Conservation (phyloP, 2,113 vertebrate species). For the Xenopus borealis region DNA sequence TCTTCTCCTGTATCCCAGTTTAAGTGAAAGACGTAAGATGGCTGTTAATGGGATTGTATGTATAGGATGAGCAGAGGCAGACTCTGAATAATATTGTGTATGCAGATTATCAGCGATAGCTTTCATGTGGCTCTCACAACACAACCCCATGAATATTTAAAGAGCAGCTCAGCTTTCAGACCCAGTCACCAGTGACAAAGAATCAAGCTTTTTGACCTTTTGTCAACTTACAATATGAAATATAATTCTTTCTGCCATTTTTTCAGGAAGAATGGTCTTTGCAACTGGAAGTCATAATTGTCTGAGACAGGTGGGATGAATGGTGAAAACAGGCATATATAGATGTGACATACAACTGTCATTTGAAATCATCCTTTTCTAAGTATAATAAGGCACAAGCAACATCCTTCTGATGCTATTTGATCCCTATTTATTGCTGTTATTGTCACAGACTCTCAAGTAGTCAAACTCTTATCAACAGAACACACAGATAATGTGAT, state of each 20-base stretch:
- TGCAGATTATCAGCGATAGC: conserved; percentile 26
- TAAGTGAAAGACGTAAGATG: too few species aligned
- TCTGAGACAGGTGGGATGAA: conserved; percentile 4
- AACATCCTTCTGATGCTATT: too few species aligned
- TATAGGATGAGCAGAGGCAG: not conserved
- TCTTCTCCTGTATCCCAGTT: too few species aligned
- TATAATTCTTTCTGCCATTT: conserved; percentile 45
- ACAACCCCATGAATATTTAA: conserved; percentile 63
- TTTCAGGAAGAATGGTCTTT: not conserved
- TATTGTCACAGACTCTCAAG: too few species aligned
- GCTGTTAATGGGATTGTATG: not conserved
- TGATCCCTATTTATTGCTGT: too few species aligned
- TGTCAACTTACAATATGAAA: conserved; percentile 62
- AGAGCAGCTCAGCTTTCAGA: conserved; percentile 60
- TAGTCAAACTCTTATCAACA: too few species aligned
- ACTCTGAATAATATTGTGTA: not conserved
- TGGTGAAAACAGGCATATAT: not conserved
- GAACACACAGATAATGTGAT: too few species aligned
- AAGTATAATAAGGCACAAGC: too few species aligned
- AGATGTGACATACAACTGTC: too few species aligned
- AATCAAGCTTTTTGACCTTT: conserved; percentile 67
- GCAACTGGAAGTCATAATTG: not conserved
- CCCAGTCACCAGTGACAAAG: conserved; percentile 48
- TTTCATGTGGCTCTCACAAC: conserved; percentile 50
- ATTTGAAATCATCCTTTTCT: too few species aligned